These are phyloP conservation scores for Syngnathus scovelli DNA, from an alignment of 2,113 vertebrate species.

Conservation along the genomic window DNA sequence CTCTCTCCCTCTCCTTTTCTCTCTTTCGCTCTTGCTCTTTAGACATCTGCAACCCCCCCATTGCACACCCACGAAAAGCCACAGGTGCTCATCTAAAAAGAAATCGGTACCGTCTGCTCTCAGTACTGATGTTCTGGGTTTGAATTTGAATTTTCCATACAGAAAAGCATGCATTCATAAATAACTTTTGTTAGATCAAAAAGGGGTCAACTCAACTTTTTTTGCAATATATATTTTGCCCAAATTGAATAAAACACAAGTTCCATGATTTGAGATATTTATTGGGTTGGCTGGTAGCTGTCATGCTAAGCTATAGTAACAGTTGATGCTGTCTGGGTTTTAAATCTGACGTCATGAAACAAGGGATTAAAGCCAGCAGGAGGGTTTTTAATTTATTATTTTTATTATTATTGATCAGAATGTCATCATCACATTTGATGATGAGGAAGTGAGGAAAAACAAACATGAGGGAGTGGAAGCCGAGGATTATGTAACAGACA, in stretches of 20 bases:
- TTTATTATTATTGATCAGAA: neutral
- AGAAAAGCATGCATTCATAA: too few relatives aligned
- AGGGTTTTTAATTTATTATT: neutral
- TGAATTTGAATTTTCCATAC: neutral
- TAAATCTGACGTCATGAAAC: neutral
- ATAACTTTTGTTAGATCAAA: too few relatives aligned
- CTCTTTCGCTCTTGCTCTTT: neutral
- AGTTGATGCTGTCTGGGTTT: too few relatives aligned
- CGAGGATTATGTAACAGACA: slow-evolving; percentile 47
- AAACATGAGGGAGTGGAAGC: slow-evolving; percentile 7
- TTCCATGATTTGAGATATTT: too few relatives aligned
- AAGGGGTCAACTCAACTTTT: too few relatives aligned
- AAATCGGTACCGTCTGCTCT: too few relatives aligned
- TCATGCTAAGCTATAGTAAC: too few relatives aligned
- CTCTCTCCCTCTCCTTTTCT: slow-evolving; percentile 11
- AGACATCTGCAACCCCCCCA: slow-evolving; percentile 9
- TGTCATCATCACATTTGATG: neutral
- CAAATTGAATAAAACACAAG: too few relatives aligned
- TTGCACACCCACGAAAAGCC: slow-evolving; percentile 15
- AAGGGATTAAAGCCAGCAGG: neutral
- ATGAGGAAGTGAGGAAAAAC: slow-evolving; percentile 4
- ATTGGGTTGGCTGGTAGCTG: too few relatives aligned
- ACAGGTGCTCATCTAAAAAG: slow-evolving; percentile 43
- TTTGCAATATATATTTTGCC: too few relatives aligned
- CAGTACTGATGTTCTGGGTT: neutral